Evolutionary conservation across 2,113 vertebrate genomes (phyloP).

Genomic region (Pionites leucogaster): DNA sequence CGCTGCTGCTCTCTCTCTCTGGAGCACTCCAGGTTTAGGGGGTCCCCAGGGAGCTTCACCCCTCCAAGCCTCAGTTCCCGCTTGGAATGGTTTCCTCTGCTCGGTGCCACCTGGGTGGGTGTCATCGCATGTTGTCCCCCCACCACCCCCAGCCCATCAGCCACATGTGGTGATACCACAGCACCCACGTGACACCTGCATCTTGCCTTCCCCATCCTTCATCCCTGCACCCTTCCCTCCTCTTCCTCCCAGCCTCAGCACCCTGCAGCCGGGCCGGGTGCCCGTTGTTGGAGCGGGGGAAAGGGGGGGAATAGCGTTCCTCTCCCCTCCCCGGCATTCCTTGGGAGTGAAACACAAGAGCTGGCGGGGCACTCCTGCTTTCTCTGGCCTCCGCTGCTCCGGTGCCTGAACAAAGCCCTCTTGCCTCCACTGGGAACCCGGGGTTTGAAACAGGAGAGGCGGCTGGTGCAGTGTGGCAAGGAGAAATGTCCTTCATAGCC

Average conservation of each 20-base stretch:
- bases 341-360: slow-evolving; percentile 69
- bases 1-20: background rate
- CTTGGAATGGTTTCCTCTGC: background rate
- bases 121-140: background rate
- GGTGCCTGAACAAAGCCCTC: slow-evolving; percentile 63
- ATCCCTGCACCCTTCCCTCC: background rate
- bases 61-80: background rate
- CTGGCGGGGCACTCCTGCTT: slow-evolving; percentile 69
- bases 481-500: background rate
- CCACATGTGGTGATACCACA: background rate
- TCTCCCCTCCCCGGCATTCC: slow-evolving; percentile 70
- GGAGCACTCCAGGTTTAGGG: background rate
- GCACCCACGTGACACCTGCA: background rate
- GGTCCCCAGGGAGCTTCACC: background rate
- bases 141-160: background rate
- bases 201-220: background rate
- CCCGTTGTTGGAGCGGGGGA: background rate
- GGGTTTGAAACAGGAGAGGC: slow-evolving; percentile 21
- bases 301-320: background rate
- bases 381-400: slow-evolving; percentile 52
- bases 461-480: background rate
- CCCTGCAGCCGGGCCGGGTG: slow-evolving; percentile 19
- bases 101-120: background rate
- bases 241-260: background rate
- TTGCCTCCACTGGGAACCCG: slow-evolving; percentile 47